A percentile compares a stretch with the other conserved stretches of the same genome.
phyloP scores from a whole-genome alignment of 1,140 invertebrate species.

The Drosophila cardini region DNA sequence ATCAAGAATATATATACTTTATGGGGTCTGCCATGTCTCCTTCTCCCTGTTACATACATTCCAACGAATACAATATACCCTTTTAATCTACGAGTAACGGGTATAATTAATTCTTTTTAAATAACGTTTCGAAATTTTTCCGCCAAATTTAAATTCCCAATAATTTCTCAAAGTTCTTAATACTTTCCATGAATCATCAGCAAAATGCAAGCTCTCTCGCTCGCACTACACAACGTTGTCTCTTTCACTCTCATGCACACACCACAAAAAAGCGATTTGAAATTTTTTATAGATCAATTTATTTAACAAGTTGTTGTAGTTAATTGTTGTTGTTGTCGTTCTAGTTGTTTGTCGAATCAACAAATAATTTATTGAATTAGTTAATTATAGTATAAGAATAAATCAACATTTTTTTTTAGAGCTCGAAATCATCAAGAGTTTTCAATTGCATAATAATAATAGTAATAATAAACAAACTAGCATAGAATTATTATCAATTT shows the following conservation, averaged over 20 bases:
- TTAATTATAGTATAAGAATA: constrained; percentile 5
- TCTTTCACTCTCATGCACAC: neutral
- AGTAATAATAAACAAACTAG: neutral
- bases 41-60: too few relatives aligned
- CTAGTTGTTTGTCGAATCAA: constrained; percentile 6
- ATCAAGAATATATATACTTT: neutral
- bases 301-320: constrained; percentile 18
- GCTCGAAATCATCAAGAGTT: neutral
- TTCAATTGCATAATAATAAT: neutral
- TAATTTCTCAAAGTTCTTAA: neutral
- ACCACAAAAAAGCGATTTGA: neutral
- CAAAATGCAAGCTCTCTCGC: neutral
- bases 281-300: constrained; percentile 6
- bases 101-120: too few relatives aligned
- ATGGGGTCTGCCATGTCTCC: too few relatives aligned
- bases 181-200: too few relatives aligned
- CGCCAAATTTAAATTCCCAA: too few relatives aligned
- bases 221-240: neutral
- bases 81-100: too few relatives aligned
- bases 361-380: constrained; percentile 3
- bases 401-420: neutral
- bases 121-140: too few relatives aligned
- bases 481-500: neutral
- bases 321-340: constrained; percentile 6
- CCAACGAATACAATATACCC: too few relatives aligned